Evolutionary conservation across 1,140 invertebrate species (phyloP).

Genomic region (Dreissena polymorpha): DNA sequence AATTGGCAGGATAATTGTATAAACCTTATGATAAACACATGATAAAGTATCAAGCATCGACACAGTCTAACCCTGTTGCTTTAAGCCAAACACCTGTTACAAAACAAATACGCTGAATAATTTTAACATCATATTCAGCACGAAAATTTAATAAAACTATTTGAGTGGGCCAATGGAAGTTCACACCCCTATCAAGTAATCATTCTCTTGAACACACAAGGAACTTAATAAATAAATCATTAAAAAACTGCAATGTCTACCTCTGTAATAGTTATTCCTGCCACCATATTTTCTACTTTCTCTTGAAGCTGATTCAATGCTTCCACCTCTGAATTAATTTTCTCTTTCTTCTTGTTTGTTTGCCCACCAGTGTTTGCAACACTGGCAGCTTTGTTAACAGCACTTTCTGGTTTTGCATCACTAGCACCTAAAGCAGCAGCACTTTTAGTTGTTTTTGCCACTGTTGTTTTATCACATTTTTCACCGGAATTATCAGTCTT

Average conservation of each 20-base stretch:
- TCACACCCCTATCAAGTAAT: too few relatives aligned
- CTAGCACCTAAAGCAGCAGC: background rate
- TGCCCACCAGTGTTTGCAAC: conserved; percentile 8
- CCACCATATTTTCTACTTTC: conserved; percentile 87
- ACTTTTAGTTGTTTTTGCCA: background rate
- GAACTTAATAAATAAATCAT: background rate
- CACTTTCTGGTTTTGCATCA: conserved; percentile 15
- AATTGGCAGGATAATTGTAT: too few relatives aligned
- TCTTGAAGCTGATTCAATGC: conserved; percentile 83
- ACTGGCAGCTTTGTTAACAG: background rate
- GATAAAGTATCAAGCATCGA: too few relatives aligned
- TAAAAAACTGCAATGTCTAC: conserved; percentile 19
- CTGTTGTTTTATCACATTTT: background rate
- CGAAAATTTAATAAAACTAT: too few relatives aligned
- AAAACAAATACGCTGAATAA: too few relatives aligned
- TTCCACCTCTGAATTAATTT: conserved; percentile 58
- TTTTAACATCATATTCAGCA: too few relatives aligned
- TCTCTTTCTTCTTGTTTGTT: conserved; percentile 28
- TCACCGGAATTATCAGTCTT: conserved; percentile 1
- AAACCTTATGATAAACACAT: too few relatives aligned
- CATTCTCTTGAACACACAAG: too few relatives aligned
- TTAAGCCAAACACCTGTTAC: too few relatives aligned
- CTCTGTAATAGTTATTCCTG: conserved; percentile 81
- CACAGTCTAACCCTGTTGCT: too few relatives aligned
- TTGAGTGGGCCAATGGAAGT: too few relatives aligned